Base-by-base conservation (phyloP, 2,797 vertebrate genomes). In the Danio aesculapii region DNA sequence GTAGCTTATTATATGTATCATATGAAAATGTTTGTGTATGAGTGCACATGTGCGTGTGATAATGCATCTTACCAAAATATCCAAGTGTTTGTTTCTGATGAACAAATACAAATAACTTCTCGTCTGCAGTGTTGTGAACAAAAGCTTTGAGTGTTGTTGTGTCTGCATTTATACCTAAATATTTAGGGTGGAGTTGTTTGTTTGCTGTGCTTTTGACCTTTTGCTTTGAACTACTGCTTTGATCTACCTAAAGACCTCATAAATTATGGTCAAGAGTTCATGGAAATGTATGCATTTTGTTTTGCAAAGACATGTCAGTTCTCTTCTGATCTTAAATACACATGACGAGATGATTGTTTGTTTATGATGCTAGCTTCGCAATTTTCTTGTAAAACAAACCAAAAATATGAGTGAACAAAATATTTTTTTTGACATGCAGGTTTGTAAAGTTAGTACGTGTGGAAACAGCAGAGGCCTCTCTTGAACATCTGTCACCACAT, bases 121-220 rank as follows among this genome's bases (percentile, higher is more conserved):
- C 50, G 10, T 13, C 50, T 12, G 14, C 11, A 53, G 7, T 49
- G 11, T 41, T 17, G 8, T 2, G 0, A 69, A 3, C 8, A 39
- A 4, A n/a, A 6, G 3, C 1, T 12, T 3, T 17, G 4, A 13
- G 0, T 14, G 39, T 72, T 69, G 8, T 39, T 58, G 69, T 72
- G 69, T 72, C 41, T 57, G 69, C 44, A 58, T 72, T 72, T 72
- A 72, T 72, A 72, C 53, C 70, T 6, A 43, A 41, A 55, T 43
- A 0, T 72, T 43, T 57, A 14, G 7, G 70, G 53, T 57, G 70
- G 41, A 1, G 70, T 44, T 72, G 70, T 72, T 19, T 58, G 53
- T 72, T 58, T 46, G n/a, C 3, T 46, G 16, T 13, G 10, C 44
- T 72, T 72, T 43, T 72, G 11, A 72, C 52, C 39, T 72, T 72